Conservation (phyloP, 2,888 invertebrate genomes). For the Temnothorax rugatulus region DNA sequence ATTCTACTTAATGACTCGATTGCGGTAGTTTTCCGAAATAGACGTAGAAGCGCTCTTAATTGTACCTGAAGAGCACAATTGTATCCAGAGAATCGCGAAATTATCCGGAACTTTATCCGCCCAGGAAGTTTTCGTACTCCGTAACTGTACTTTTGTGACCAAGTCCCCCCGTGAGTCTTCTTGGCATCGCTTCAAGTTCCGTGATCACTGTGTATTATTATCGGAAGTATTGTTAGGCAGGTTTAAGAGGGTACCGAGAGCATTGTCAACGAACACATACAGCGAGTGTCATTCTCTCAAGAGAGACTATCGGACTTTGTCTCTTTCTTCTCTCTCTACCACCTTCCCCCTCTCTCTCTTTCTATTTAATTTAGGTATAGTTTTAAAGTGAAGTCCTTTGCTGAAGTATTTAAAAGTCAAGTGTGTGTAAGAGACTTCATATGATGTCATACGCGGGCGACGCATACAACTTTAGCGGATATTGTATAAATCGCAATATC, state of each 20-base stretch:
- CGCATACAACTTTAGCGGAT: conserved; percentile 1
- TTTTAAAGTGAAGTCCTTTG: conserved; percentile 24
- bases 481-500: neutral
- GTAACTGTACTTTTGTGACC: conserved; percentile 63
- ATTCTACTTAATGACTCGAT: conserved; percentile 27
- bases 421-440: conserved; percentile 5
- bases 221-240: conserved; percentile 73
- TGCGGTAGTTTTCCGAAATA: conserved; percentile 19
- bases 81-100: conserved; percentile 32
- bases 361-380: conserved; percentile 34
- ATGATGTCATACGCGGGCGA: conserved; percentile 38
- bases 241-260: conserved; percentile 49
- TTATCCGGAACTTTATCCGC: conserved; percentile 51
- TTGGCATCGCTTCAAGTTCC: conserved; percentile 66
- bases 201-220: conserved; percentile 71
- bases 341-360: neutral
- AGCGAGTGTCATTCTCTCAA: conserved; percentile 38
- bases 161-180: conserved; percentile 53
- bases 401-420: conserved; percentile 54
- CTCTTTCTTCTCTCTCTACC: neutral
- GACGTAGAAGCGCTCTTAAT: conserved; percentile 34
- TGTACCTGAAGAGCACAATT: conserved; percentile 27
- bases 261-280: conserved; percentile 59
- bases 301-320: conserved; percentile 3
- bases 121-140: conserved; percentile 61